Conservation (phyloP, 2,888 invertebrate genomes). For the Volucella zonaria region DNA sequence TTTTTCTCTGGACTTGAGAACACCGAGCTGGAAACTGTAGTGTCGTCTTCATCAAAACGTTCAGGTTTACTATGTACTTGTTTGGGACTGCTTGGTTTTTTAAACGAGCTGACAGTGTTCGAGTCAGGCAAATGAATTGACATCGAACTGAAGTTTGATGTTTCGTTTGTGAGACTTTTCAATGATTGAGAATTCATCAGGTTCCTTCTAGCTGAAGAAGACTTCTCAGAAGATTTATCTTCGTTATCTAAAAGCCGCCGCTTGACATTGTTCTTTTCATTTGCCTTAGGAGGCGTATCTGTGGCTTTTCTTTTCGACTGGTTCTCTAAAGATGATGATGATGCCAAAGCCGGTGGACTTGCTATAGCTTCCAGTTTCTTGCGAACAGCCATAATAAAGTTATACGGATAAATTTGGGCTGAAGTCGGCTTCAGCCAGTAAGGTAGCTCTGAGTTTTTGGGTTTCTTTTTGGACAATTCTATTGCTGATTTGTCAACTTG, state of each 20-base stretch:
- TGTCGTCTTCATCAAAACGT: constrained; percentile 75
- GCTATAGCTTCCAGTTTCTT: constrained; percentile 83
- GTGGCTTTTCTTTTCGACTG: constrained; percentile 14
- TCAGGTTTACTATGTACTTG: constrained; percentile 32
- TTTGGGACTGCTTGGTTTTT: constrained; percentile 1
- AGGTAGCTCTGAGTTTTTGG: constrained; percentile 76
- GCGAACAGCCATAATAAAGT: constrained; percentile 85
- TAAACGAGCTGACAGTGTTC: constrained; percentile 35
- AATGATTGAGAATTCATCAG: constrained; percentile 17
- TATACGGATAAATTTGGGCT: constrained; percentile 84
- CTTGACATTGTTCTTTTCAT: constrained; percentile 52
- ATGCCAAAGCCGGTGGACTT: constrained; percentile 70
- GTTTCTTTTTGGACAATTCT: neutral
- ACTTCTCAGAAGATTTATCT: constrained; percentile 29
- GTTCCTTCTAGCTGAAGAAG: constrained; percentile 20
- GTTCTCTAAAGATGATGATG: constrained; percentile 24
- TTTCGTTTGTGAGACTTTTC: constrained; percentile 75
- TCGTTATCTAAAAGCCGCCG: constrained; percentile 50
- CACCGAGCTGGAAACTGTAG: constrained; percentile 77
- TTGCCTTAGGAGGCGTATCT: constrained; percentile 44
- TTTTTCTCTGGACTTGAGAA: constrained; percentile 77
- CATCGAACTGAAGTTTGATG: constrained; percentile 77
- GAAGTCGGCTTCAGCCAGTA: constrained; percentile 81
- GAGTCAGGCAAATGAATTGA: constrained; percentile 76
- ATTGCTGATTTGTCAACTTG: constrained; percentile 47